Evolutionary conservation across 2,888 invertebrate genomes (phyloP).

Genomic region (Ditylenchus weischeri): DNA sequence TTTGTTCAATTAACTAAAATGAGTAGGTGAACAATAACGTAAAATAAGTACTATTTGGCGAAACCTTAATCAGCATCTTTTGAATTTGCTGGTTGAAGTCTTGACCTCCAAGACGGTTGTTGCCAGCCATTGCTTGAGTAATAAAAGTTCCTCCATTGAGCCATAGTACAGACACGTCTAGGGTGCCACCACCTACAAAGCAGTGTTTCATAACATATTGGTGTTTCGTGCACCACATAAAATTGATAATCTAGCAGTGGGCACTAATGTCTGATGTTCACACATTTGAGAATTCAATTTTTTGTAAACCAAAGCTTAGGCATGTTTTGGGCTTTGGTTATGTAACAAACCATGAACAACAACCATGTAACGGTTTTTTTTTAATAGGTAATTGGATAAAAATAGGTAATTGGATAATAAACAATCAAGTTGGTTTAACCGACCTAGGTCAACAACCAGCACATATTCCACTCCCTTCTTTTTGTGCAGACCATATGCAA

Average conservation of each 20-base stretch:
- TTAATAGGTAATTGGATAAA: too few relatives aligned
- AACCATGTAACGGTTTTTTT: too few relatives aligned
- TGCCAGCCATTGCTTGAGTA: constrained; percentile 64
- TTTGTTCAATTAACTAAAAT: constrained; percentile 29
- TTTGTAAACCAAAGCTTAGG: too few relatives aligned
- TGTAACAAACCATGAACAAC: too few relatives aligned
- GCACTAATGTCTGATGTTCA: too few relatives aligned
- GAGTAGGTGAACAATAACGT: constrained; percentile 12
- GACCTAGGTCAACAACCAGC: constrained; percentile 63
- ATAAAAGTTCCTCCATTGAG: constrained; percentile 64
- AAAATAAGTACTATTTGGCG: constrained; percentile 6
- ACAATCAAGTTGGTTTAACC: neutral
- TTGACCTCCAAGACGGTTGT: constrained; percentile 64
- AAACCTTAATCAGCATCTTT: constrained; percentile 52
- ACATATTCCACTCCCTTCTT: constrained; percentile 61
- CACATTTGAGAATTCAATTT: too few relatives aligned
- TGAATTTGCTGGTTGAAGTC: constrained; percentile 63
- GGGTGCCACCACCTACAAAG: constrained; percentile 56
- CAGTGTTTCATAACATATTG: too few relatives aligned
- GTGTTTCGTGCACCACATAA: too few relatives aligned
- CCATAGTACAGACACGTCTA: constrained; percentile 63
- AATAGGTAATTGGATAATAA: neutral
- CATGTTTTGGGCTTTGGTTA: too few relatives aligned
- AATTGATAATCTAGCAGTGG: too few relatives aligned
- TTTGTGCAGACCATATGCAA: constrained; percentile 64